These are phyloP conservation scores for Folsomia candida DNA, from an alignment of 2,888 invertebrate species.

Conservation along the genomic window DNA sequence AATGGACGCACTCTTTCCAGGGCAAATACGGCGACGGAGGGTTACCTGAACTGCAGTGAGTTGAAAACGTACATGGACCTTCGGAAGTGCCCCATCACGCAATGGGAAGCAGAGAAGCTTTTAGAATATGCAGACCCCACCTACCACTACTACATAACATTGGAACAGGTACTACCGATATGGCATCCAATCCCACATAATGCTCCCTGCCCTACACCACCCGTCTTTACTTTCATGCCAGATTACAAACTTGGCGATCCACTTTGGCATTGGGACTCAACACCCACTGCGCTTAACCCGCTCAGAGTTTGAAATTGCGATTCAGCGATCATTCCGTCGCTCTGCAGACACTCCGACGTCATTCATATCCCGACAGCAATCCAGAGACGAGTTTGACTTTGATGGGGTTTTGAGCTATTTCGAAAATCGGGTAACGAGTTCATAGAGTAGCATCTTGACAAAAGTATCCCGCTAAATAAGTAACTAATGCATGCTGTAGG, in stretches of 20 bases:
- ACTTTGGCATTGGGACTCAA: background rate
- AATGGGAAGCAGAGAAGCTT: slow-evolving; percentile 10
- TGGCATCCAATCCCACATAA: too few relatives aligned
- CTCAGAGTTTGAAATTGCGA: slow-evolving; percentile 2
- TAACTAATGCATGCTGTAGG: too few relatives aligned
- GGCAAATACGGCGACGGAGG: background rate
- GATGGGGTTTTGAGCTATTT: slow-evolving; percentile 6
- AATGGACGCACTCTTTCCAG: background rate
- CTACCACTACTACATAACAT: slow-evolving; percentile 14
- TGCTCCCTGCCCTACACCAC: too few relatives aligned
- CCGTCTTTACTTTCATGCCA: background rate
- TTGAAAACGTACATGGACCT: slow-evolving; percentile 7
- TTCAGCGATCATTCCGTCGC: background rate
- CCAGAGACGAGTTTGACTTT: background rate
- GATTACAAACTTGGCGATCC: background rate
- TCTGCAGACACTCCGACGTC: background rate
- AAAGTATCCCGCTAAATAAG: too few relatives aligned
- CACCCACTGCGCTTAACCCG: slow-evolving; percentile 1
- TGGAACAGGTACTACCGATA: slow-evolving; percentile 8
- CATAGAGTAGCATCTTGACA: too few relatives aligned
- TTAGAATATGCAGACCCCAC: slow-evolving; percentile 7
- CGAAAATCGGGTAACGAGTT: background rate
- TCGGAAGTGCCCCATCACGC: background rate
- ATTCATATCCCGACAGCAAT: background rate
- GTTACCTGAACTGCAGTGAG: slow-evolving; percentile 4